Evolutionary conservation across 2,888 invertebrate genomes (phyloP), one percentile per base, ranked within the genome.

Genomic region (Eristalis pertinax): DNA sequence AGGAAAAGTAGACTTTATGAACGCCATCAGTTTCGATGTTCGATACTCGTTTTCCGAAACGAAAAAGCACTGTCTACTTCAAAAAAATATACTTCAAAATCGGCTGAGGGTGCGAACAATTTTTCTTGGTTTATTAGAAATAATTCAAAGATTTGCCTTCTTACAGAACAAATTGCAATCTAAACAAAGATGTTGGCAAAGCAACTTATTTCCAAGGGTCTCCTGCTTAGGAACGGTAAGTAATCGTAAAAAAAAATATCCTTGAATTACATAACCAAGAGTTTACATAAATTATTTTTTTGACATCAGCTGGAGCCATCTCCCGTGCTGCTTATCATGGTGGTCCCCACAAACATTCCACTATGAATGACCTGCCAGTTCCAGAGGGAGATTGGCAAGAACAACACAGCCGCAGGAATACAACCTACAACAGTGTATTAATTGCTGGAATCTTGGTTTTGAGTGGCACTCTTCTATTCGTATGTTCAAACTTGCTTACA

Each of bases 301-400:
- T 38, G 15, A 67, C 58, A 24, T 62, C 56, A 92, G 93, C 90
- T 90, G 92, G 91, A 76, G 91, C 89, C 58, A n/a, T 93, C 74
- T 92, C 93, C 43, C 91, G 93, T 76, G 91, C 92, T 67, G 91
- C 92, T 22, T 92, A 92, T 60, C 88, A 89, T 72, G 90, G 89
- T 76, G 91, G 90, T 60, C 89, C 90, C 81, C 91, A 91, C 65
- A 70, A 90, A 65, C 90, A 89, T 32, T 86, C 90, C 41, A 95
- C 95, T 13, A 95, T 97, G 95, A 96, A 97, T 90, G 97, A 97
- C 91, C 92, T 97, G 91, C 97, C 97, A 0, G 94, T 95, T 69
- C 97, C 97, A 1, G 93, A 94, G 80, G 97, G 97, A 76, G 95
- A 96, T 26, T 98, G 97, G 97, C 94, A 96, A 91, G 95, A 96